Evolutionary conservation across 2,797 vertebrate genomes (phyloP).

Genomic region (Sphenodon punctatus): DNA sequence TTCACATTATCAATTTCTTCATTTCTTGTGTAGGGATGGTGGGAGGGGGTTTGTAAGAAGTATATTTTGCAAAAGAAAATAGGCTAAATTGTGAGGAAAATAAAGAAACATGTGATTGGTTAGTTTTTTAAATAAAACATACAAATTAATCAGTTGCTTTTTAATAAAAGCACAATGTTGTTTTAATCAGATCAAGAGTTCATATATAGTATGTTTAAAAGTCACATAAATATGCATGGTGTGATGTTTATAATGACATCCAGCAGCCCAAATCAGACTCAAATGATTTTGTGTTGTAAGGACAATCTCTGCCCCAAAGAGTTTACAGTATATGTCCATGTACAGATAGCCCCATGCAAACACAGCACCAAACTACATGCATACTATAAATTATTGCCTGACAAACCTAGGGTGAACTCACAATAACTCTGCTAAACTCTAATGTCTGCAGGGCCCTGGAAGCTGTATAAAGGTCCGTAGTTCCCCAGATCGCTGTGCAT

Average conservation of each 20-base stretch:
- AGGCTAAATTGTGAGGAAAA: slow-evolving; percentile 46
- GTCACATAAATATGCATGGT: no score
- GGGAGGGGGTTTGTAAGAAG: slow-evolving; percentile 43
- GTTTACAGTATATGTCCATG: not conserved
- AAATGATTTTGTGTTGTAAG: no score
- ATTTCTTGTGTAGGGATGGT: slow-evolving; percentile 50
- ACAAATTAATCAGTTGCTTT: not conserved
- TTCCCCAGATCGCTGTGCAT: no score
- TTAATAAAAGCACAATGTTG: not conserved
- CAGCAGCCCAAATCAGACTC: not conserved
- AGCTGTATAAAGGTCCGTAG: no score
- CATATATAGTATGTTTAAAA: not conserved
- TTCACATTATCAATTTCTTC: slow-evolving; percentile 74
- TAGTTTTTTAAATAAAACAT: not conserved
- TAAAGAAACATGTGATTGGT: not conserved
- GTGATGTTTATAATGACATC: not conserved
- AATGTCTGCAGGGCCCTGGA: no score
- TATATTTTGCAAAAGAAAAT: slow-evolving; percentile 59
- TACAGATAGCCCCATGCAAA: not conserved
- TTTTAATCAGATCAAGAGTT: not conserved
- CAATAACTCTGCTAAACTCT: no score
- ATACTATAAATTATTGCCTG: not conserved
- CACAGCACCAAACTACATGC: not conserved
- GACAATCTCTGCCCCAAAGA: not conserved
- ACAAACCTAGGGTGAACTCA: no score